Percentiles rank a stretch among this genome's conserved stretches.
Conservation (phyloP, 2,797 vertebrate species). For the Peromyscus attwateri region DNA sequence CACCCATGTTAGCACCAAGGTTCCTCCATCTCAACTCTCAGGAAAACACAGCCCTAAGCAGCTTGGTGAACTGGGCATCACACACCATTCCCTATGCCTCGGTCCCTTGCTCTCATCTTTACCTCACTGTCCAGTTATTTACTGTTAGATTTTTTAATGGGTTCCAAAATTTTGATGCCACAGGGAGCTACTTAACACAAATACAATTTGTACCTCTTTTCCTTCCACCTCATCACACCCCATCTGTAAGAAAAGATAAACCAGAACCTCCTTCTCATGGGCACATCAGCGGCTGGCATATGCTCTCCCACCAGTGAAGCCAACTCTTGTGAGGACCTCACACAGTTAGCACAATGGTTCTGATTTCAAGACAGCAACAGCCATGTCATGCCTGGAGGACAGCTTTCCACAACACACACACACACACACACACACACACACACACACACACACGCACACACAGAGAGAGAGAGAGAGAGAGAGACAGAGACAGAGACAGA, state of each 20-base stretch:
- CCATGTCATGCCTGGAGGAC: background rate
- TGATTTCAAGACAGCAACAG: background rate
- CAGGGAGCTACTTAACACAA: background rate
- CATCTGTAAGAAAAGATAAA: background rate
- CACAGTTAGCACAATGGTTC: background rate
- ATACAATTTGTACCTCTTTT: background rate
- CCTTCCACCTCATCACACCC: background rate
- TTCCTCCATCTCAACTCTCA: background rate
- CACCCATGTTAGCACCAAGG: background rate
- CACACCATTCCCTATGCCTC: background rate
- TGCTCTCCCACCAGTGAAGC: background rate
- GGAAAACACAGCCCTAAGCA: no score
- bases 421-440: background rate
- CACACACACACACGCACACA: background rate
- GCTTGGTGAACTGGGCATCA: background rate
- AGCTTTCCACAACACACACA: background rate
- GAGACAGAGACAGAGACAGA: no score
- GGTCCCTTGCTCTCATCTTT: background rate
- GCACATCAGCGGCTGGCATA: background rate
- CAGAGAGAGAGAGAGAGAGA: no score
- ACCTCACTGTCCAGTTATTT: background rate
- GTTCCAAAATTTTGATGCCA: background rate
- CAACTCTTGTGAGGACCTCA: background rate
- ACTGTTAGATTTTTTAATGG: background rate
- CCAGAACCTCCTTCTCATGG: background rate